Conservation (phyloP, 1,140 invertebrate species). For the Planococcus citri region DNA sequence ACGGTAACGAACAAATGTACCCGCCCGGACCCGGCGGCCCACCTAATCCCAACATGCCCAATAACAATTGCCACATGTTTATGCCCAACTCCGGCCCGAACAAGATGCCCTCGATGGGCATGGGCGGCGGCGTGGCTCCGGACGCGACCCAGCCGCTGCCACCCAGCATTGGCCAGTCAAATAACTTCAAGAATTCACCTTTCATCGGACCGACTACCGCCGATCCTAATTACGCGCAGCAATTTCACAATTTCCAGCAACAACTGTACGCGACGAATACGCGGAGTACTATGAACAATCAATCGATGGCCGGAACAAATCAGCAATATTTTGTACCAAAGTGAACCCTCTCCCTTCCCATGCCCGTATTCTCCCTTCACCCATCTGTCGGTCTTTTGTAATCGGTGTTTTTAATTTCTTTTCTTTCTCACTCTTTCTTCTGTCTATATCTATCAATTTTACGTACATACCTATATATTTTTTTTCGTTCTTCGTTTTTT, state of each 20-base stretch:
- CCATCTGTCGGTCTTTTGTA: no score
- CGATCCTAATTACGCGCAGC: slow-evolving; percentile 81
- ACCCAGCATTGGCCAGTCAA: slow-evolving; percentile 60
- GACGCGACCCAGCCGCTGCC: slow-evolving; percentile 57
- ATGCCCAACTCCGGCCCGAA: slow-evolving; percentile 33
- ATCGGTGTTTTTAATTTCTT: no score
- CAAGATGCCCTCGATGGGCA: slow-evolving; percentile 28
- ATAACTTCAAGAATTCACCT: slow-evolving; percentile 62
- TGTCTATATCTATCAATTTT: no score
- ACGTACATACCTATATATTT: no score
- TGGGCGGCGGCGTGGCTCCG: slow-evolving; percentile 35
- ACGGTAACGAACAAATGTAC: slow-evolving; percentile 9
- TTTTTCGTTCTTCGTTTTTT: no score
- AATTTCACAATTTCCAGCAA: slow-evolving; percentile 93
- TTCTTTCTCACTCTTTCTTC: no score
- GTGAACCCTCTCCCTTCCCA: background rate
- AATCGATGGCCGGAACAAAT: slow-evolving; percentile 2
- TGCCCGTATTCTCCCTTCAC: no score
- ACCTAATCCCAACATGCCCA: slow-evolving; percentile 31
- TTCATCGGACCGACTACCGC: slow-evolving; percentile 71
- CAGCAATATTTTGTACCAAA: slow-evolving; percentile 16
- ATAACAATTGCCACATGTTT: slow-evolving; percentile 34
- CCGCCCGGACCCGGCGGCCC: slow-evolving; percentile 30
- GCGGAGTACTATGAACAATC: slow-evolving; percentile 35
- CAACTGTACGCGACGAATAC: slow-evolving; percentile 84